Percentiles rank a stretch among this genome's conserved stretches.
Conservation (phyloP, 2,797 vertebrate species). For the Tarsius wallacei region DNA sequence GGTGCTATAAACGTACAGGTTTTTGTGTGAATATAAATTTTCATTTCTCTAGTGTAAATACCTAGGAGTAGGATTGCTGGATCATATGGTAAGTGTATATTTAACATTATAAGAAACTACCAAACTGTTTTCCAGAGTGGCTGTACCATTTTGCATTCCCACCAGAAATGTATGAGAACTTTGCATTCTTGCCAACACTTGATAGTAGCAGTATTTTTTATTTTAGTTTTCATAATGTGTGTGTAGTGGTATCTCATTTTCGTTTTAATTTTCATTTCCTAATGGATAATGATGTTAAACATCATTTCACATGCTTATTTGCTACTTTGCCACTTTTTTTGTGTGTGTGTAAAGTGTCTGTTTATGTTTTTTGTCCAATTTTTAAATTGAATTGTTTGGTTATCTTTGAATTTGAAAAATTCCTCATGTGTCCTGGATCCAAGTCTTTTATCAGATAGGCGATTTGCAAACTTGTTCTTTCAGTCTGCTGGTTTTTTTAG, state of each 20-base stretch:
- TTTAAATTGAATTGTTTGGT: not conserved
- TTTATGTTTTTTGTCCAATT: not conserved
- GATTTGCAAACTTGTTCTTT: not conserved
- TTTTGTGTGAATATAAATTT: not conserved
- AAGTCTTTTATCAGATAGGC: not conserved
- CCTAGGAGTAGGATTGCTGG: not conserved
- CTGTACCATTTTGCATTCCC: not conserved
- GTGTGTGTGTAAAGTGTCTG: not conserved
- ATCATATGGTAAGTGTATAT: not conserved
- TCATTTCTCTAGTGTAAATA: not conserved
- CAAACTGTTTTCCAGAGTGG: not conserved
- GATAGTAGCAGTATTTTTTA: not conserved
- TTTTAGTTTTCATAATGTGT: not conserved
- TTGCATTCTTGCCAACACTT: not conserved
- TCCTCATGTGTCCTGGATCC: not conserved
- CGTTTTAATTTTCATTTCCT: constrained; percentile 40
- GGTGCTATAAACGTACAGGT: not conserved
- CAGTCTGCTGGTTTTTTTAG: not conserved
- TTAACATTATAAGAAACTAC: not conserved
- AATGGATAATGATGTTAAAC: not conserved
- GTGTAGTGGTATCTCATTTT: not conserved
- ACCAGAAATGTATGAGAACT: not conserved
- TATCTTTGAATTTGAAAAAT: not conserved
- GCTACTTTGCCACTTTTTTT: not conserved
- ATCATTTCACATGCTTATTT: not conserved